A percentile compares a stretch with the other conserved stretches of the same genome.
phyloP scores from a whole-genome alignment of 2,797 vertebrate species.

The Lutjanus campechanus region DNA sequence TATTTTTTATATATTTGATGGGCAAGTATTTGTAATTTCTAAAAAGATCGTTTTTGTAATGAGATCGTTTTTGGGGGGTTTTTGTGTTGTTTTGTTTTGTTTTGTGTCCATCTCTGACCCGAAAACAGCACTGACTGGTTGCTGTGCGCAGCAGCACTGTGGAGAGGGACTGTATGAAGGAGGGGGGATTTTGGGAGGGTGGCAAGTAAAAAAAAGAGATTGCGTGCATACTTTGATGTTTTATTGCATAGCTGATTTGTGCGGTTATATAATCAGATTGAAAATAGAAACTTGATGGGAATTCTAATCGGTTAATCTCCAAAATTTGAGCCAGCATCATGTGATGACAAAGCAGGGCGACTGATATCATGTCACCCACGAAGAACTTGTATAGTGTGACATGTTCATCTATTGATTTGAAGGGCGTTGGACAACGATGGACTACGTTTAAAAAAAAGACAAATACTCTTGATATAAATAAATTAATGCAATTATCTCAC shows the following conservation, averaged over 20 bases:
- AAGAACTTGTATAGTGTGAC: neutral
- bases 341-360: conserved; percentile 16
- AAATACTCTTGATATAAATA: neutral
- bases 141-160: neutral
- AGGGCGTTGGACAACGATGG: neutral
- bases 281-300: conserved; percentile 57
- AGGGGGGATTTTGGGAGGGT: neutral
- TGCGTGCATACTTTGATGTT: conserved; percentile 33
- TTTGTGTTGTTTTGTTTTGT: too few species aligned
- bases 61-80: too few species aligned
- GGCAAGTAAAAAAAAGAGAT: neutral
- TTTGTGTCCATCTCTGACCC: too few species aligned
- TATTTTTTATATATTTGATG: too few species aligned
- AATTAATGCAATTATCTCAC: conserved; percentile 5
- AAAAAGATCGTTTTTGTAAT: too few species aligned
- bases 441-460: neutral
- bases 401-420: conserved; percentile 7
- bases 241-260: conserved; percentile 47
- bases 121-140: neutral
- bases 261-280: conserved; percentile 62
- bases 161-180: neutral
- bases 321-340: conserved; percentile 48
- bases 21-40: too few species aligned
- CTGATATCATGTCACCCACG: neutral
- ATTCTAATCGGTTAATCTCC: conserved; percentile 66